Conservation (phyloP, 2,113 vertebrate species). For the Mastomys natalensis region DNA sequence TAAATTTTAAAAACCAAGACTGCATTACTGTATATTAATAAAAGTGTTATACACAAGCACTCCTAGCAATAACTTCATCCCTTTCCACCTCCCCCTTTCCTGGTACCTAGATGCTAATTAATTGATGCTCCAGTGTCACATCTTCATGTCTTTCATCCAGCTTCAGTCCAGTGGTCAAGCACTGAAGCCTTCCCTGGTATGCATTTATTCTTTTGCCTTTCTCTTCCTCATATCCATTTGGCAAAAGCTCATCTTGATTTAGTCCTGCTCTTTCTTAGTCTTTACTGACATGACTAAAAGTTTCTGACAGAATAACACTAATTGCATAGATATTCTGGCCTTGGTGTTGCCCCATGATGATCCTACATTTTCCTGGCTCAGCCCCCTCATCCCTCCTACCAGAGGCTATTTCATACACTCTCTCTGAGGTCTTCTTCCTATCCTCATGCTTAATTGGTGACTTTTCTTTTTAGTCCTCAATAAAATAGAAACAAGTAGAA, state of each 20-base stretch:
- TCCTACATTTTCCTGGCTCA: not conserved
- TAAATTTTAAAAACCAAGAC: not conserved
- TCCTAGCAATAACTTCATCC: not conserved
- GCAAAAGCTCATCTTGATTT: not conserved
- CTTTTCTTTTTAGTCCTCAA: not conserved
- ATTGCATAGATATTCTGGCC: not conserved
- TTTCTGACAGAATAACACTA: not conserved
- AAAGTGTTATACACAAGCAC: not conserved
- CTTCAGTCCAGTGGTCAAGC: not conserved
- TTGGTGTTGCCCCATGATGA: not conserved
- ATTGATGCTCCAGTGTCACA: not conserved
- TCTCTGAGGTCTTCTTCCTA: not conserved
- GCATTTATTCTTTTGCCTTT: not conserved
- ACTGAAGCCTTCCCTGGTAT: not conserved
- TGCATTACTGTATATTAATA: not conserved
- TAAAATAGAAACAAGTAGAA: slow-evolving; percentile 22
- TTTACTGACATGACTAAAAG: not conserved
- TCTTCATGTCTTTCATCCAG: not conserved
- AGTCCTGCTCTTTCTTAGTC: not conserved
- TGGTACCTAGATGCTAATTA: not conserved
- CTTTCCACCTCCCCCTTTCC: not conserved
- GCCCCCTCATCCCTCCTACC: not conserved
- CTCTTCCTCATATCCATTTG: not conserved
- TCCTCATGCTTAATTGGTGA: not conserved
- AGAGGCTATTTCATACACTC: not conserved